phyloP scores from a whole-genome alignment of 2,113 vertebrate species.

The Brachionichthys hirsutus region DNA sequence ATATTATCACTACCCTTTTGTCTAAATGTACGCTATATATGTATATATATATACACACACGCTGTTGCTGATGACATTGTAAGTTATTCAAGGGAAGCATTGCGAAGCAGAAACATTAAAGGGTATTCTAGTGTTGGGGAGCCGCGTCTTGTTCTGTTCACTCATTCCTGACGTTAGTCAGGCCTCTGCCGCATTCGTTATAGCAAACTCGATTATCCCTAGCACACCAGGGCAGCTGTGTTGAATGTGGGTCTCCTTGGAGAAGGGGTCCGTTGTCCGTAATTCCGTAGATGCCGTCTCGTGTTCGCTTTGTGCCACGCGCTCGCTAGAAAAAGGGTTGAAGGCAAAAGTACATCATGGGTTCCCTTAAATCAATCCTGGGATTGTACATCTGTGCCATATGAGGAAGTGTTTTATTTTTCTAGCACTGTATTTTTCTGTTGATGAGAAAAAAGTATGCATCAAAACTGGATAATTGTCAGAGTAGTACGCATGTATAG shows the following conservation, averaged over 20 bases:
- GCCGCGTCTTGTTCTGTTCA: slow-evolving; percentile 58
- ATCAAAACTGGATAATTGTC: background rate
- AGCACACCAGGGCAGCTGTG: slow-evolving; percentile 71
- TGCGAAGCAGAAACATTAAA: slow-evolving; percentile 55
- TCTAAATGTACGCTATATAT: too few relatives aligned
- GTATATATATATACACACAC: too few relatives aligned
- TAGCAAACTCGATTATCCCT: slow-evolving; percentile 72
- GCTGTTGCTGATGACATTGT: too few relatives aligned
- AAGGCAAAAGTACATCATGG: slow-evolving; percentile 13
- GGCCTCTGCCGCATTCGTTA: slow-evolving; percentile 68
- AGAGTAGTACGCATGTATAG: background rate
- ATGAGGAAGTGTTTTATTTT: background rate
- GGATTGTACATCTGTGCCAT: background rate
- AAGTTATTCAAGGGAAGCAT: slow-evolving; percentile 9
- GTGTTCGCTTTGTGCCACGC: slow-evolving; percentile 42
- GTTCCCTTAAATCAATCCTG: background rate
- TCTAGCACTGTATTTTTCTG: background rate
- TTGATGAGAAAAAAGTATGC: slow-evolving; percentile 11
- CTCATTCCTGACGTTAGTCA: slow-evolving; percentile 72
- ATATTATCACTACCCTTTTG: background rate
- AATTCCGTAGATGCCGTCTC: slow-evolving; percentile 52
- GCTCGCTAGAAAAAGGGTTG: slow-evolving; percentile 19
- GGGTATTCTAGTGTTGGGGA: slow-evolving; percentile 44
- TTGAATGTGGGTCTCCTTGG: slow-evolving; percentile 69
- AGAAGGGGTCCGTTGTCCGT: slow-evolving; percentile 67